Percentiles rank a stretch among this genome's conserved stretches.
These are phyloP conservation scores for Lycocorax pyrrhopterus DNA, from an alignment of 2,113 vertebrate genomes.

Conservation along the genomic window DNA sequence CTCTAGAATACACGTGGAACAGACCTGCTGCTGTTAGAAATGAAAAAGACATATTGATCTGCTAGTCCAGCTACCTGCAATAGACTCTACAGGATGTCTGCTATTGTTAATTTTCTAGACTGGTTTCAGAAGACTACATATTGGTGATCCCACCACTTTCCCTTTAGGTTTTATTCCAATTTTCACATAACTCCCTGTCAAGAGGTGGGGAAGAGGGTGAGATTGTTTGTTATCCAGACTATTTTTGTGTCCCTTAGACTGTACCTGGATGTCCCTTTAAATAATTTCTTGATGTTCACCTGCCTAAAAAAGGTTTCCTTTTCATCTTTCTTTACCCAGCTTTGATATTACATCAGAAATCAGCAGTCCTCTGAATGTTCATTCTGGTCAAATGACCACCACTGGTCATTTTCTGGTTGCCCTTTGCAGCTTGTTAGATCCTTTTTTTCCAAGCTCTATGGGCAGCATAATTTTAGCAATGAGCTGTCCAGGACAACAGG, in stretches of 20 bases:
- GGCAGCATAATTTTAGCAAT: background rate
- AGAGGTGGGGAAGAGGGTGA: accelerated
- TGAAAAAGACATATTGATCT: conserved; percentile 22
- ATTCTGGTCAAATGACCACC: background rate
- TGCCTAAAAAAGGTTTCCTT: background rate
- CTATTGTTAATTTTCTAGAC: background rate
- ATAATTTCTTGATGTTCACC: background rate
- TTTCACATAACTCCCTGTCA: background rate
- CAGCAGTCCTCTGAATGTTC: background rate
- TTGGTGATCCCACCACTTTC: background rate
- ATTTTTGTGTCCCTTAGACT: background rate
- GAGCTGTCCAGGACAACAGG: background rate
- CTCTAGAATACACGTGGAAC: background rate
- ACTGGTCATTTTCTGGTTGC: background rate
- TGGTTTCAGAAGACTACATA: background rate
- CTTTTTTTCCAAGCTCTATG: background rate
- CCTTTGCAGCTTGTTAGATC: background rate
- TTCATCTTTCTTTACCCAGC: background rate
- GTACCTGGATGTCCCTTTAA: background rate
- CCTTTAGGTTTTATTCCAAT: background rate
- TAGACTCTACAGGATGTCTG: background rate
- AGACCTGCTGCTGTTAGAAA: background rate
- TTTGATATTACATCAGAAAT: background rate
- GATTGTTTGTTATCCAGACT: background rate
- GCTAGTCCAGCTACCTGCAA: background rate